Conservation (phyloP, 1,140 invertebrate species). For the Lasioglossum albipes region DNA sequence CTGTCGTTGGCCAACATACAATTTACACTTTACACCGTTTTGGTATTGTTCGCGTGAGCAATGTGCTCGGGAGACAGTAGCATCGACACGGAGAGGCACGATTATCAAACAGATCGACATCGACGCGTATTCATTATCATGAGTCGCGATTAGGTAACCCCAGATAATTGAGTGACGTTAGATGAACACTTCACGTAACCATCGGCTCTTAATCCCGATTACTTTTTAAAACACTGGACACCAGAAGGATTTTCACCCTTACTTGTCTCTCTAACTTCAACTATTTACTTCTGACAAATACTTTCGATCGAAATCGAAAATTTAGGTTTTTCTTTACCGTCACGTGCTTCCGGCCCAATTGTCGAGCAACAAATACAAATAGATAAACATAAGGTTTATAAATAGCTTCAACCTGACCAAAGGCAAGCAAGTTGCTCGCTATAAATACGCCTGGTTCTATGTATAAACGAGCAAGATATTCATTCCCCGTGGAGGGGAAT, state of each 20-base stretch:
- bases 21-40: neutral
- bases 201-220: neutral
- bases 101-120: neutral
- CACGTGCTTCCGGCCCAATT: neutral
- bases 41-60: too few relatives aligned
- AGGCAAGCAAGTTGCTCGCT: too few relatives aligned
- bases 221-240: too few relatives aligned
- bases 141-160: constrained; percentile 26
- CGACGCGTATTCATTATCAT: constrained; percentile 5
- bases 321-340: neutral
- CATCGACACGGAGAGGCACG: neutral
- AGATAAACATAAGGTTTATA: too few relatives aligned
- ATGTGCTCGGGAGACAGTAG: neutral
- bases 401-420: too few relatives aligned
- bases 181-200: constrained; percentile 14
- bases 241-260: too few relatives aligned
- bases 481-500: too few relatives aligned
- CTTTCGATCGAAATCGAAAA: too few relatives aligned
- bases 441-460: too few relatives aligned
- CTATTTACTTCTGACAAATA: too few relatives aligned
- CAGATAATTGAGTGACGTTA: constrained; percentile 22
- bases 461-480: too few relatives aligned
- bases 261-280: too few relatives aligned
- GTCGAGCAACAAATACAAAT: neutral
- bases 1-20: neutral